A percentile compares a stretch with the other conserved stretches of the same genome.
These are phyloP conservation scores for Linnaemya tessellans DNA, from an alignment of 2,888 invertebrate species.

Conservation along the genomic window DNA sequence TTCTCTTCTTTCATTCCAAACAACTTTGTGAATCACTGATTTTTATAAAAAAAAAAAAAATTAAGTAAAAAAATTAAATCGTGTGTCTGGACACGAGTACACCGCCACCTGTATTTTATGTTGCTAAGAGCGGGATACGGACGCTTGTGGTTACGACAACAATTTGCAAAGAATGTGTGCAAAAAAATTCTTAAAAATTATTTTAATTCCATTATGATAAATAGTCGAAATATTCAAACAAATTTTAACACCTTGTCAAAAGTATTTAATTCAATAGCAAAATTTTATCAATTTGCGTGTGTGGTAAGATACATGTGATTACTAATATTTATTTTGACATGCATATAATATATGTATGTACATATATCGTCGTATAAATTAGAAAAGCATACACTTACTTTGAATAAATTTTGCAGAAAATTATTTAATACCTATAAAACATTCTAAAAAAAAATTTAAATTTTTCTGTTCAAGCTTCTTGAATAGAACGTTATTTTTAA, in stretches of 20 bases:
- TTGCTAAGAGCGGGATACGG: constrained; percentile 52
- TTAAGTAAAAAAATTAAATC: constrained; percentile 3
- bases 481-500: too few relatives aligned
- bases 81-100: constrained; percentile 7
- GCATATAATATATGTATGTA: background rate
- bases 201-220: constrained; percentile 47
- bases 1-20: constrained; percentile 3
- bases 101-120: constrained; percentile 49
- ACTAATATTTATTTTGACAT: background rate
- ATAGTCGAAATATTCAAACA: constrained; percentile 51
- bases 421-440: too few relatives aligned
- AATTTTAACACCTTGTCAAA: constrained; percentile 66
- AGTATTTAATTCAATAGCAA: constrained; percentile 27
- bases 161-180: background rate
- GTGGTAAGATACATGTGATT: background rate
- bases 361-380: too few relatives aligned
- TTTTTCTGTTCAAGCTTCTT: too few relatives aligned
- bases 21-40: constrained; percentile 35
- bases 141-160: constrained; percentile 7
- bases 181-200: background rate
- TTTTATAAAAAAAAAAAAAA: constrained; percentile 5
- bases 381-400: too few relatives aligned
- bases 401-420: too few relatives aligned
- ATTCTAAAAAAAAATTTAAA: too few relatives aligned
- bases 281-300: constrained; percentile 20